A percentile compares a stretch with the other conserved stretches of the same genome.
phyloP scores from a whole-genome alignment of 2,797 vertebrate species.

The Hydrophis major region DNA sequence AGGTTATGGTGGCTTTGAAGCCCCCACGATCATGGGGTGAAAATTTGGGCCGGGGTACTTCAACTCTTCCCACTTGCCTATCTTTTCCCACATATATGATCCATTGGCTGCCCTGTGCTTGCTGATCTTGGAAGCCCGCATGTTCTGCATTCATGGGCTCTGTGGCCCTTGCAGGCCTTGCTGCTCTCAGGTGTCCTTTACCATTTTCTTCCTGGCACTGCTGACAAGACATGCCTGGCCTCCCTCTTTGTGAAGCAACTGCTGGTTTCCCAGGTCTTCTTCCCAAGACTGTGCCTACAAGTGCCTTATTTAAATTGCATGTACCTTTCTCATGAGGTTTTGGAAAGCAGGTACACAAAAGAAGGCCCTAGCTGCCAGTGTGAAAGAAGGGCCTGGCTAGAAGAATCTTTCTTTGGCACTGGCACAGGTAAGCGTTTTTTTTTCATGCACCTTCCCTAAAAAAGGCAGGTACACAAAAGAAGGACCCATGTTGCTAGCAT shows the following conservation, averaged over 20 bases:
- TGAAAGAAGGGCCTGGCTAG: background rate
- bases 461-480: background rate
- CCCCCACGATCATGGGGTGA: background rate
- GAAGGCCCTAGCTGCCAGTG: background rate
- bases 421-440: background rate
- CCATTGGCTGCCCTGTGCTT: background rate
- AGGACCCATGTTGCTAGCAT: background rate
- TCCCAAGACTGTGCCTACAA: background rate
- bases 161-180: background rate
- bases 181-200: background rate
- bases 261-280: background rate
- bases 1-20: background rate
- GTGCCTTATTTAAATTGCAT: background rate
- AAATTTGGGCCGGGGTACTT: background rate
- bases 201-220: background rate
- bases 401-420: background rate
- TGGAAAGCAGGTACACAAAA: background rate
- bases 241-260: background rate
- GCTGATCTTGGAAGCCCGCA: background rate
- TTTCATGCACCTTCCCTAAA: background rate
- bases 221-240: background rate
- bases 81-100: background rate
- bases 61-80: background rate
- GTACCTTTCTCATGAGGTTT: background rate
- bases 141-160: background rate